Conservation (phyloP, 2,113 vertebrate species). For the Scalopus aquaticus region DNA sequence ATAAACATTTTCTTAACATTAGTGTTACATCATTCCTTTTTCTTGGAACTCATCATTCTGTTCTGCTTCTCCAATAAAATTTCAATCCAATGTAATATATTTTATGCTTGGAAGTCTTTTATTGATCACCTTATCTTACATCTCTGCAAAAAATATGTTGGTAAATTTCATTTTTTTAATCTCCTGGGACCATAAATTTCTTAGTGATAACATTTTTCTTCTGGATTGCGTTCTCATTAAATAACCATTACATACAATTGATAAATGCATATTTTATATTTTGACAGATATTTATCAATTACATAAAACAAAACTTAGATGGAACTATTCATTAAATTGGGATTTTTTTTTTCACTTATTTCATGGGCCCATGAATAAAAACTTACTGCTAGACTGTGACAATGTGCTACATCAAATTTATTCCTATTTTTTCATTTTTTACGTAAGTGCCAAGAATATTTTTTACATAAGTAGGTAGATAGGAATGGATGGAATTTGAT, state of each 20-base stretch:
- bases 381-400: constrained; percentile 38
- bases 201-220: constrained; percentile 64
- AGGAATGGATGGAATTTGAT: constrained; percentile 57
- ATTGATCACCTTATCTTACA: constrained; percentile 65
- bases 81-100: constrained; percentile 37
- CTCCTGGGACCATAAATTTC: constrained; percentile 22
- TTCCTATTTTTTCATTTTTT: constrained; percentile 52
- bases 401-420: constrained; percentile 27
- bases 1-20: constrained; percentile 27
- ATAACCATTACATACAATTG: constrained; percentile 47
- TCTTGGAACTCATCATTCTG: constrained; percentile 42
- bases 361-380: neutral
- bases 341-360: constrained; percentile 20
- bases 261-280: constrained; percentile 58
- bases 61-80: constrained; percentile 44
- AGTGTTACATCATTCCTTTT: constrained; percentile 7
- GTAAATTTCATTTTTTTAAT: constrained; percentile 59
- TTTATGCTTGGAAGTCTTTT: constrained; percentile 61
- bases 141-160: neutral
- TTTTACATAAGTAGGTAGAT: constrained; percentile 48
- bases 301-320: constrained; percentile 39
- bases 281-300: constrained; percentile 58
- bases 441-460: constrained; percentile 15
- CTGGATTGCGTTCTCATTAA: constrained; percentile 55
- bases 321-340: constrained; percentile 40